Conservation (phyloP, 92 coral and sea anemone species). For the Pocillopora grandis region DNA sequence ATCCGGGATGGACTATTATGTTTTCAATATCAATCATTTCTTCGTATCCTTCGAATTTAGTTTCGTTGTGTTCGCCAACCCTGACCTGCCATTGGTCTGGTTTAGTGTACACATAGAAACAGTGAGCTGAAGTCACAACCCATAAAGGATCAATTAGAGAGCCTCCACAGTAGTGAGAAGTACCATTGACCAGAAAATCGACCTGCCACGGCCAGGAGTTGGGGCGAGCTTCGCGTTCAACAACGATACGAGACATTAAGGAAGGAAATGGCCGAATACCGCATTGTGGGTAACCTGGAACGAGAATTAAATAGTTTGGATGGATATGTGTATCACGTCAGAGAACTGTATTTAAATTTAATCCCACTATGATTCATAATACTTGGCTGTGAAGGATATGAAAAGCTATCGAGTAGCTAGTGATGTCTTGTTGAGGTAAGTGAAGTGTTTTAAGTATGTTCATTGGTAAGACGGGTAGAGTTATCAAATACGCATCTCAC, state of each 20-base stretch:
- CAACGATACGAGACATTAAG: conserved; percentile 68
- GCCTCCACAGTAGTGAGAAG: conserved; percentile 86
- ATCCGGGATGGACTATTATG: conserved; percentile 77
- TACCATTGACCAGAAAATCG: conserved; percentile 71
- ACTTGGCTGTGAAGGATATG: too few species aligned
- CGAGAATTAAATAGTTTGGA: neutral
- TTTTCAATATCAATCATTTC: conserved; percentile 70
- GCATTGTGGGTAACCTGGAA: conserved; percentile 25
- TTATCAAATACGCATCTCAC: too few species aligned
- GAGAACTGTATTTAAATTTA: neutral
- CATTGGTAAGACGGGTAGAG: too few species aligned
- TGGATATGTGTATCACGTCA: neutral
- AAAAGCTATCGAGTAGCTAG: too few species aligned
- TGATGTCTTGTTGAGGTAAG: too few species aligned
- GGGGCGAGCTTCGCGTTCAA: conserved; percentile 86
- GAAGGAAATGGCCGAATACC: conserved; percentile 56
- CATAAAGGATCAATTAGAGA: conserved; percentile 78
- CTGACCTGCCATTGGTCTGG: conserved; percentile 68
- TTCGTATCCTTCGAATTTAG: conserved; percentile 74
- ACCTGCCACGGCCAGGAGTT: conserved; percentile 99
- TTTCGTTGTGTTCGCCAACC: conserved; percentile 85
- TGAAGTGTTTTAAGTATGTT: too few species aligned
- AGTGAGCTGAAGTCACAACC: conserved; percentile 89
- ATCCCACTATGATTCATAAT: neutral
- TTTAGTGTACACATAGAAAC: conserved; percentile 61